phyloP scores from a whole-genome alignment of 2,888 invertebrate genomes.

The Mesoligia furuncula region DNA sequence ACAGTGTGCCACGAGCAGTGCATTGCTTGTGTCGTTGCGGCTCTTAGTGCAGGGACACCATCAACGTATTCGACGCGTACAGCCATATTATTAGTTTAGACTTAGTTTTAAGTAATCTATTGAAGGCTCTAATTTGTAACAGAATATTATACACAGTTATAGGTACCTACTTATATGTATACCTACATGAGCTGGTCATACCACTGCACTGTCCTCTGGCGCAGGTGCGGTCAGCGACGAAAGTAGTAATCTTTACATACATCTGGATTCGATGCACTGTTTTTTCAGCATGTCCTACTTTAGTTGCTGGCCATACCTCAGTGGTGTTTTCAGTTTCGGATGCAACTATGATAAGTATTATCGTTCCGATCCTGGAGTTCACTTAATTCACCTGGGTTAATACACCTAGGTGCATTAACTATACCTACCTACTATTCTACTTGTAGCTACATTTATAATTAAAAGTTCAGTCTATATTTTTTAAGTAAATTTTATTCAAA shows the following conservation, averaged over 20 bases:
- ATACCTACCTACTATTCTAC: too few relatives aligned
- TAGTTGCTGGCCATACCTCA: slow-evolving; percentile 4
- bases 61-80: slow-evolving; percentile 19
- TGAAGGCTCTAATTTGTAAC: slow-evolving; percentile 48
- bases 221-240: background rate
- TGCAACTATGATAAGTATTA: slow-evolving; percentile 8
- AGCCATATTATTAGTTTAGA: slow-evolving; percentile 53
- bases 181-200: background rate
- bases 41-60: slow-evolving; percentile 2
- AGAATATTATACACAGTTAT: slow-evolving; percentile 8
- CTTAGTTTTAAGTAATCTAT: slow-evolving; percentile 32
- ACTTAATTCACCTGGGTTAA: too few relatives aligned
- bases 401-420: too few relatives aligned
- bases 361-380: background rate
- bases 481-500: too few relatives aligned
- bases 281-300: background rate
- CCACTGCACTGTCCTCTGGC: slow-evolving; percentile 7
- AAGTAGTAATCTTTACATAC: too few relatives aligned
- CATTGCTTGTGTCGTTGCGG: slow-evolving; percentile 3
- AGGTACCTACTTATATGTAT: background rate
- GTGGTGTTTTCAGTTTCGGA: slow-evolving; percentile 12
- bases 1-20: background rate
- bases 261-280: background rate
- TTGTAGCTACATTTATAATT: too few relatives aligned
- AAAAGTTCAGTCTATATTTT: too few relatives aligned